These are phyloP conservation scores for Arrhopalites spinosus DNA, from an alignment of 2,888 invertebrate genomes.

Conservation along the genomic window DNA sequence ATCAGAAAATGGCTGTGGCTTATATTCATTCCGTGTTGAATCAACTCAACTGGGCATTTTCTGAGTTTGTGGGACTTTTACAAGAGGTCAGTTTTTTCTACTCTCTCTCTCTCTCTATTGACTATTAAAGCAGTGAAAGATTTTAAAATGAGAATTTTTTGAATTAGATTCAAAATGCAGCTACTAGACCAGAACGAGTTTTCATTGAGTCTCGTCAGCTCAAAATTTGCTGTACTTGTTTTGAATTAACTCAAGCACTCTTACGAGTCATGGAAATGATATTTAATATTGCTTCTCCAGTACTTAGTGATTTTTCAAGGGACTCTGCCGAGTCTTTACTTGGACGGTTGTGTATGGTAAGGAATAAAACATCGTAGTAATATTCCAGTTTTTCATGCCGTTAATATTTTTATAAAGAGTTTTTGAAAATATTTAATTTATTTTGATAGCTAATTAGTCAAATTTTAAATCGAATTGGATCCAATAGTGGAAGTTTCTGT, in stretches of 20 bases:
- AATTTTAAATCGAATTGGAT: slow-evolving; percentile 76
- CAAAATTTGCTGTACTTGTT: slow-evolving; percentile 82
- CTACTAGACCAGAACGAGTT: slow-evolving; percentile 65
- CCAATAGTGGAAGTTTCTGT: slow-evolving; percentile 68
- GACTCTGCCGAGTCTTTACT: slow-evolving; percentile 75
- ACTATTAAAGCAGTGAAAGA: neutral
- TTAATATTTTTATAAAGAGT: too few relatives aligned
- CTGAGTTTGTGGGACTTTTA: slow-evolving; percentile 81
- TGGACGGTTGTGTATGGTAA: slow-evolving; percentile 70
- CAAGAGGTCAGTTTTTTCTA: slow-evolving; percentile 70
- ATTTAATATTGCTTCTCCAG: slow-evolving; percentile 67
- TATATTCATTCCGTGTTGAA: slow-evolving; percentile 79
- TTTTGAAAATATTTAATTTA: too few relatives aligned
- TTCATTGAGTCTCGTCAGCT: slow-evolving; percentile 75
- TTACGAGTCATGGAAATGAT: slow-evolving; percentile 82
- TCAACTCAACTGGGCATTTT: slow-evolving; percentile 86
- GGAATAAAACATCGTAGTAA: too few relatives aligned
- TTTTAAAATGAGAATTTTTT: slow-evolving; percentile 19
- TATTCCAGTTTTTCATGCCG: too few relatives aligned
- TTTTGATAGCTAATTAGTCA: slow-evolving; percentile 72
- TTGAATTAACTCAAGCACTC: slow-evolving; percentile 77
- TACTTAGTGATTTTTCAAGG: slow-evolving; percentile 68
- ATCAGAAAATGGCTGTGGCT: slow-evolving; percentile 69
- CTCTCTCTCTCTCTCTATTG: neutral
- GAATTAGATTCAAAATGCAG: slow-evolving; percentile 68